These are phyloP conservation scores for Drosophila infuscata DNA, from an alignment of 2,888 invertebrate species.

Conservation along the genomic window DNA sequence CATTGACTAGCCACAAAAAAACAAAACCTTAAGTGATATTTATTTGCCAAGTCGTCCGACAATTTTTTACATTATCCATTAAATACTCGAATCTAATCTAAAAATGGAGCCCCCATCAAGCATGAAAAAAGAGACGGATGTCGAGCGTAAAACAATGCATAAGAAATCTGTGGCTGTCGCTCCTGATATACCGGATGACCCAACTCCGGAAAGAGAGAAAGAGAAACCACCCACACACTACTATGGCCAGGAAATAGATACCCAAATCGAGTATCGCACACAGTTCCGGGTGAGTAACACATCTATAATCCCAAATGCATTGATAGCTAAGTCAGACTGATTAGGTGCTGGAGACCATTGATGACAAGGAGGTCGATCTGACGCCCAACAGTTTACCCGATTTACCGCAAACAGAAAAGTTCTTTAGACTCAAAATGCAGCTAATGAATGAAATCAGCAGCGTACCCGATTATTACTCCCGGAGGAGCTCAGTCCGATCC, in stretches of 20 bases:
- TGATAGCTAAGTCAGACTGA: too few relatives aligned
- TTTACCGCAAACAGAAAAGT: constrained; percentile 25
- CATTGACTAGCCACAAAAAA: not conserved
- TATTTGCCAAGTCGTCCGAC: not conserved
- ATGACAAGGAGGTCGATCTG: constrained; percentile 57
- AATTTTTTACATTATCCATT: not conserved
- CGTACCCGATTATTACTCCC: constrained; percentile 10
- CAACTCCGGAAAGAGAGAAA: not conserved
- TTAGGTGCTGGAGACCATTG: constrained; percentile 55
- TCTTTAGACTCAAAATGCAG: constrained; percentile 47
- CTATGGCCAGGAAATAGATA: constrained; percentile 44
- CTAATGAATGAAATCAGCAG: constrained; percentile 30
- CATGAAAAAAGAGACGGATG: not conserved
- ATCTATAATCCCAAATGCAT: too few relatives aligned
- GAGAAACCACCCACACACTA: constrained; percentile 23
- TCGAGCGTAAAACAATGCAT: not conserved
- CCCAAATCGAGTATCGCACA: constrained; percentile 44
- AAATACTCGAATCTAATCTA: not conserved
- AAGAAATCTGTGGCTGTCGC: constrained; percentile 58
- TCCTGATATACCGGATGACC: rapidly evolving
- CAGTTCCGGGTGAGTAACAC: constrained; percentile 48
- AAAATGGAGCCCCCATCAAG: constrained; percentile 1
- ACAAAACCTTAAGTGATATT: not conserved
- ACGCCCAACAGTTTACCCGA: constrained; percentile 72
- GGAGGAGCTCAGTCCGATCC: constrained; percentile 7